Evolutionary conservation across 2,888 invertebrate species (phyloP).

Genomic region (Aethes cnicana): DNA sequence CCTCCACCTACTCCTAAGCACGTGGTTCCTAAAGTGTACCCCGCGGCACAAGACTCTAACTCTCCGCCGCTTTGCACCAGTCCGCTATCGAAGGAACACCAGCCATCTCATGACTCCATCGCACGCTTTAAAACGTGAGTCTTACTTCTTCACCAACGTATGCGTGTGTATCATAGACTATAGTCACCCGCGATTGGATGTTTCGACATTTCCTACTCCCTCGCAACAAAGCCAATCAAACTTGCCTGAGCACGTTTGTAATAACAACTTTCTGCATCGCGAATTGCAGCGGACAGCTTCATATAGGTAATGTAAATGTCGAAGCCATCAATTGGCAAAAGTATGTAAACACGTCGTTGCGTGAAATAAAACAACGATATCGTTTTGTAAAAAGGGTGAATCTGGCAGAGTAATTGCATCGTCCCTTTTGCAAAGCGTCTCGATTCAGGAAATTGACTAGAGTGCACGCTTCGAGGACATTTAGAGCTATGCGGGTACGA

Average conservation of each 20-base stretch:
- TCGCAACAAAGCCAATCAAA: constrained; percentile 19
- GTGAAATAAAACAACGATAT: too few species aligned
- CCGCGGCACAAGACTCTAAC: constrained; percentile 50
- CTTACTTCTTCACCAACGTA: constrained; percentile 20
- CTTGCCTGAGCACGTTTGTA: not conserved
- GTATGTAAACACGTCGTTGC: constrained; percentile 15
- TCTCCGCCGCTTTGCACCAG: constrained; percentile 74
- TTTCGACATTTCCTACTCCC: constrained; percentile 13
- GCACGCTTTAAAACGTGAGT: constrained; percentile 77
- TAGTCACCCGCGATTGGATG: constrained; percentile 15
- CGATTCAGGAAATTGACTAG: constrained; percentile 1
- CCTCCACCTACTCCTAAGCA: constrained; percentile 17
- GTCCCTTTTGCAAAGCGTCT: too few species aligned
- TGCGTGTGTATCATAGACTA: constrained; percentile 38
- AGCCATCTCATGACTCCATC: constrained; percentile 67
- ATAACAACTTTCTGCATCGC: constrained; percentile 3
- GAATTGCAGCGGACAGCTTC: not conserved
- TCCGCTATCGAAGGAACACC: constrained; percentile 64
- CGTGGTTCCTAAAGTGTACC: constrained; percentile 39
- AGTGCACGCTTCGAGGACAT: constrained; percentile 15
- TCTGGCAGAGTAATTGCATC: too few species aligned
- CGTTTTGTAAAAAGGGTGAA: too few species aligned
- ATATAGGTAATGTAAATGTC: constrained; percentile 29
- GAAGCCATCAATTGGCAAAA: constrained; percentile 16
- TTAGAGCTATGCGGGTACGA: constrained; percentile 24